Evolutionary conservation across 2,888 invertebrate species (phyloP), one percentile per base, ranked within the genome.

Genomic region (Hirtodrosophila confusa): DNA sequence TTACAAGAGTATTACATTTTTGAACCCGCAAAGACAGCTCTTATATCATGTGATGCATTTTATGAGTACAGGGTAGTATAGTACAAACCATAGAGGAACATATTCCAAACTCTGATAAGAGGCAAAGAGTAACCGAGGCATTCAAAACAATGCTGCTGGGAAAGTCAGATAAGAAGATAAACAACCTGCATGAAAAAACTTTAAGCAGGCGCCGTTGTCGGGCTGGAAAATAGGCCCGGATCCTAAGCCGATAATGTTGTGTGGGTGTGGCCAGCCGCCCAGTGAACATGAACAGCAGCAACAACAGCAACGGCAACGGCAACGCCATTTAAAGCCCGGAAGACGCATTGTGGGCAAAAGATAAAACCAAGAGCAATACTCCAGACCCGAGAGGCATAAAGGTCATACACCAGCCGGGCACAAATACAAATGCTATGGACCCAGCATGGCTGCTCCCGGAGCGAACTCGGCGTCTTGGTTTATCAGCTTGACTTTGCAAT

Each of bases 141-240:
- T 43, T 55, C 51, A 60, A 71, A 17, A 75, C 80, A 86, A 73
- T 71, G 67, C 55, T 44, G 45, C 50, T n/a, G 35, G 56, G 63
- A 56, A 61, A 69, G 60, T 64, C 75, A 83, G 87, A 83, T 83
- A 86, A 83, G 82, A 71, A 75, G 78, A 85, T 86, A 83, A 80
- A 73, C 66, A 83, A 84, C 78, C 73, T 80, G 85, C 67, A 75
- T 70, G 40, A 29, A 29, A 78, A 65, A 76, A 75, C 74, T 80
- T 83, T 69, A 70, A 62, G 80, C 63, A 69, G 71, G 71, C 84
- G 74, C 84, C 76, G 51, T 48, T 33, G 33, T 24, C 54, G 23
- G 17, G 17, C 51, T 43, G 12, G 27, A 40, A 43, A 35, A 49
- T 72, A 77, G 65, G 73, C 57, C 73, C 63, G 77, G 73, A 77